phyloP scores from a whole-genome alignment of 2,797 vertebrate species.

The Gallinago nigripennis region DNA sequence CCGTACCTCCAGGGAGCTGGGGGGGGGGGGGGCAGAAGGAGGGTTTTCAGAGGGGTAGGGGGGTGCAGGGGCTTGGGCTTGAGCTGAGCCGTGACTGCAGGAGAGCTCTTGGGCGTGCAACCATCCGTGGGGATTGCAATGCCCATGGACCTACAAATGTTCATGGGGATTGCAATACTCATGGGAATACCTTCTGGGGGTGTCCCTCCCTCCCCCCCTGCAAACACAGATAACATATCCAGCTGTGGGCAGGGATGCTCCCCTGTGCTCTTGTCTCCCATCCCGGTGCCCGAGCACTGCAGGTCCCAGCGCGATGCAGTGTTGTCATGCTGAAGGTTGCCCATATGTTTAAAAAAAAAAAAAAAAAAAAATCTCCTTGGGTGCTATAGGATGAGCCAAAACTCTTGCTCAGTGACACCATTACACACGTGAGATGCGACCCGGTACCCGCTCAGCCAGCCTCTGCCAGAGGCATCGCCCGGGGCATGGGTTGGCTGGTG shows the following conservation, averaged over 20 bases:
- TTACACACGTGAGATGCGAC: fast-evolving
- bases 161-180: neutral
- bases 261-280: fast-evolving
- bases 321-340: neutral
- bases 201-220: too few relatives aligned
- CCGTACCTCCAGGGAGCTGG: fast-evolving
- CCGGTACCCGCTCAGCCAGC: fast-evolving
- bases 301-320: fast-evolving
- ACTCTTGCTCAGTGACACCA: fast-evolving
- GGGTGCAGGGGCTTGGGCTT: neutral
- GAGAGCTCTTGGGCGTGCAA: neutral
- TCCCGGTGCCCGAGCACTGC: fast-evolving
- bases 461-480: neutral
- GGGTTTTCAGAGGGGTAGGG: neutral
- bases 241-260: neutral
- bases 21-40: neutral
- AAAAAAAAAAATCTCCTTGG: too few relatives aligned
- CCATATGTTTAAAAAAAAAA: neutral
- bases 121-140: fast-evolving
- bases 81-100: neutral
- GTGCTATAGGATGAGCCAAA: neutral
- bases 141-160: fast-evolving
- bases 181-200: fast-evolving
- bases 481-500: fast-evolving
- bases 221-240: fast-evolving